Percentiles rank a stretch among this genome's conserved stretches.
Evolutionary conservation across 1,140 invertebrate genomes (phyloP).

Genomic region (Drosophila pruinosa): DNA sequence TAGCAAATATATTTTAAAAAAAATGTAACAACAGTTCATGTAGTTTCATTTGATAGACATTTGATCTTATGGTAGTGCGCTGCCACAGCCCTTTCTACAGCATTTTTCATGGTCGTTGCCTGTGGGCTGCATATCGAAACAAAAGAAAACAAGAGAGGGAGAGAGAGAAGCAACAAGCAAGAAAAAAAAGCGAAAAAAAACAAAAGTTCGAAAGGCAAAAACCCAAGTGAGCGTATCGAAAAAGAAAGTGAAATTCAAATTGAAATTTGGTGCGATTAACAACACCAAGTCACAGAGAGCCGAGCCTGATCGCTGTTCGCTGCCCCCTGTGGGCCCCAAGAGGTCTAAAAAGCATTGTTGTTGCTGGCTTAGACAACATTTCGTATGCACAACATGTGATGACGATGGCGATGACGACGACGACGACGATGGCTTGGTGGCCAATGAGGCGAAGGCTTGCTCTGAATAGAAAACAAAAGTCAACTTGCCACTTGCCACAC

Average conservation of each 20-base stretch:
- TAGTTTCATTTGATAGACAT: neutral
- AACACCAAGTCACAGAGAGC: slow-evolving; percentile 31
- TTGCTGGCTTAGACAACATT: slow-evolving; percentile 57
- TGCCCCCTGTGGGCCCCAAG: neutral
- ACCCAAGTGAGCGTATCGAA: slow-evolving; percentile 80
- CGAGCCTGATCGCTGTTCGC: slow-evolving; percentile 6
- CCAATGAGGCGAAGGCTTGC: slow-evolving; percentile 35
- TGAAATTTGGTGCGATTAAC: slow-evolving; percentile 80
- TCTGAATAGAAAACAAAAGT: slow-evolving; percentile 78
- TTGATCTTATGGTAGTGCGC: neutral
- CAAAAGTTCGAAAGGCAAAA: slow-evolving; percentile 80
- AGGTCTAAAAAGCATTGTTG: neutral
- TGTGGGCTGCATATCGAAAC: slow-evolving; percentile 52
- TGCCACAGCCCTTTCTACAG: slow-evolving; percentile 54
- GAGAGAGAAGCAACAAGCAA: slow-evolving; percentile 32
- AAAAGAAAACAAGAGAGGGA: slow-evolving; percentile 45
- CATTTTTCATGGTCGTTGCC: slow-evolving; percentile 70
- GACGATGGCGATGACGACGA: slow-evolving; percentile 14
- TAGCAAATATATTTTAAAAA: neutral
- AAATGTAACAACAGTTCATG: neutral
- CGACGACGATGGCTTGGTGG: slow-evolving; percentile 10
- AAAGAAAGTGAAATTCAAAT: slow-evolving; percentile 82
- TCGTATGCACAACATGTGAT: slow-evolving; percentile 70
- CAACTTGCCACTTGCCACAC: slow-evolving; percentile 78
- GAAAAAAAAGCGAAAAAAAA: slow-evolving; percentile 34